phyloP scores from a whole-genome alignment of 2,888 invertebrate genomes.

The Hipparchia sbordonii region DNA sequence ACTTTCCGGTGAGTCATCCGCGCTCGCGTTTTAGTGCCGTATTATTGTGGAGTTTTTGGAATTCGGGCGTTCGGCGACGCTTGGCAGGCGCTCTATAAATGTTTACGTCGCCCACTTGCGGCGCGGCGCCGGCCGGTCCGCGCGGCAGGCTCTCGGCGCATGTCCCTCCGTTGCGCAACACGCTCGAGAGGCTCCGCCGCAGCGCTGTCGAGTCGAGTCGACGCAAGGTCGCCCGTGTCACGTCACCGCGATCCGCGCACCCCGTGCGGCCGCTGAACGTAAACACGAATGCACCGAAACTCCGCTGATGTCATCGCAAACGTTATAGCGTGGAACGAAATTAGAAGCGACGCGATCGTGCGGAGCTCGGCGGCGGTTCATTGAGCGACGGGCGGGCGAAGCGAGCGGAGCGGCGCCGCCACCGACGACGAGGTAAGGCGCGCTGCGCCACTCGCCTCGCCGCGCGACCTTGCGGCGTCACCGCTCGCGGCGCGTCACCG shows the following conservation, averaged over 20 bases:
- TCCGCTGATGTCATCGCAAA: slow-evolving; percentile 80
- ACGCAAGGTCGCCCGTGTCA: slow-evolving; percentile 47
- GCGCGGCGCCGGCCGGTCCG: slow-evolving; percentile 47
- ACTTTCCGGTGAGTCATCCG: slow-evolving; percentile 54
- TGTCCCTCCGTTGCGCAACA: slow-evolving; percentile 49
- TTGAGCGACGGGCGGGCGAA: slow-evolving; percentile 79
- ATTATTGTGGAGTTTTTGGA: slow-evolving; percentile 44
- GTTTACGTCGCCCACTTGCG: slow-evolving; percentile 51
- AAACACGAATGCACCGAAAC: slow-evolving; percentile 76
- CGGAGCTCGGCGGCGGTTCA: slow-evolving; percentile 69
- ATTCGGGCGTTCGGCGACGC: slow-evolving; percentile 32
- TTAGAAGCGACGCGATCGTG: slow-evolving; percentile 72
- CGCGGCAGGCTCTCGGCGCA: slow-evolving; percentile 47
- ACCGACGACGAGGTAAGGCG: slow-evolving; percentile 73
- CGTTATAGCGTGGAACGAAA: slow-evolving; percentile 74
- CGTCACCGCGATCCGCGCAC: slow-evolving; percentile 61
- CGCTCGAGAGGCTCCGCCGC: slow-evolving; percentile 37
- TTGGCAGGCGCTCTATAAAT: slow-evolving; percentile 51
- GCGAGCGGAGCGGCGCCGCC: slow-evolving; percentile 79
- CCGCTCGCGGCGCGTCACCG: slow-evolving; percentile 71
- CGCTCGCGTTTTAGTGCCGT: slow-evolving; percentile 46
- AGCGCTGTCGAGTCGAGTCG: slow-evolving; percentile 37
- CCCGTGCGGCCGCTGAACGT: slow-evolving; percentile 66
- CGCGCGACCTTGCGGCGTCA: slow-evolving; percentile 75
- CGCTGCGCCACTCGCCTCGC: slow-evolving; percentile 39